phyloP scores from a whole-genome alignment of 2,797 vertebrate species.

The Pipistrellus nathusii region DNA sequence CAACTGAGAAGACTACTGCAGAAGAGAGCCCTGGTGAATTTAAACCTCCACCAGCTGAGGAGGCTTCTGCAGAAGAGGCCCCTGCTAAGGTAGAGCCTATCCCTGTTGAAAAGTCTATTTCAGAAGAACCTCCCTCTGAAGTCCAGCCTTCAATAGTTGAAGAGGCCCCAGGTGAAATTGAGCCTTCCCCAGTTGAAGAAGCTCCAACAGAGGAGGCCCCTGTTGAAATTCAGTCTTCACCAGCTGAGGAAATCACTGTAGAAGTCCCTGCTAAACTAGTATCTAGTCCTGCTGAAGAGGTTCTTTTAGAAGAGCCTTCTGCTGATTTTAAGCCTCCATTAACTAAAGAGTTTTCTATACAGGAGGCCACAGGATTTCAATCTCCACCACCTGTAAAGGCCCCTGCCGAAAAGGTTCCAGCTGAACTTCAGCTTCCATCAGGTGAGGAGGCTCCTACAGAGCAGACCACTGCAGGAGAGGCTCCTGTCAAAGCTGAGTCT shows the following conservation, averaged over 20 bases:
- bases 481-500: too few relatives aligned
- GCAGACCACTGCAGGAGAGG: too few relatives aligned
- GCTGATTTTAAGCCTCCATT: not conserved
- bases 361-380: too few relatives aligned
- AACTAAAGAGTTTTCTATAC: not conserved
- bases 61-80: not conserved
- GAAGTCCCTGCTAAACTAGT: not conserved
- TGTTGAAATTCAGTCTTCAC: not conserved
- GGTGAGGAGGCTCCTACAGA: too few relatives aligned
- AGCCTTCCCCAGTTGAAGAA: not conserved
- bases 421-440: too few relatives aligned
- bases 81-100: not conserved
- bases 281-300: not conserved
- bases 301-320: not conserved
- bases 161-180: accelerated
- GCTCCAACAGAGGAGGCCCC: not conserved
- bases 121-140: not conserved
- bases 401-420: not conserved
- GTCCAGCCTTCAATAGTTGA: not conserved
- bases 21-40: not conserved
- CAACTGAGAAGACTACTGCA: not conserved
- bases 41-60: not conserved
- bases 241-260: not conserved
- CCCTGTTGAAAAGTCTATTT: not conserved
- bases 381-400: too few relatives aligned